Base-by-base conservation (phyloP, 2,888 invertebrate genomes). In the Leistus spinibarbis region DNA sequence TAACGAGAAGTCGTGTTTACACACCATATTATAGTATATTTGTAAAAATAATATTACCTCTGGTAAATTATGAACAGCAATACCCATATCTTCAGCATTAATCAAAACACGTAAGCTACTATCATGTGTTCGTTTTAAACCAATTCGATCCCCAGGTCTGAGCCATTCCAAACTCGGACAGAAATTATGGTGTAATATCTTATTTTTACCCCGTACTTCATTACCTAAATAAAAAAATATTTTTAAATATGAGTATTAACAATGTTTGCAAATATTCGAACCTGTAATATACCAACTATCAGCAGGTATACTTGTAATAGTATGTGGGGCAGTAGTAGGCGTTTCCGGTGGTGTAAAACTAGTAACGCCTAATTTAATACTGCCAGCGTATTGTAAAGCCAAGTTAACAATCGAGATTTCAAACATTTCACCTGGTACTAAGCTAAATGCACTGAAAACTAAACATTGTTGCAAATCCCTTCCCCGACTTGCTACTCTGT, bases 11-110 rank as follows among this genome's bases (percentile, higher is more conserved):
- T n/a, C n/a, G n/a, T n/a, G n/a, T n/a, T n/a, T n/a, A n/a, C n/a
- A n/a, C n/a, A n/a, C n/a, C n/a, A n/a, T 2, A 54, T 54, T 54
- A 54, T 60, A 10, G 1, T 19, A 57, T n/a, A 9, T 60, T 10
- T 17, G 1, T 57, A 1, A 19, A 60, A 54, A 68, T 40, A 19
- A 77, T 84, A n/a, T n/a, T n/a, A 92, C 93, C 86, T 93, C 94
- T 1, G 95, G 94, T 76, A 96, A 89, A 82, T 92, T 90, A 76
- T 91, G 89, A 74, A 94, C 93, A 40, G 91, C 91, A 5, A 91
- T 88, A 53, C 93, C 93, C 81, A 95, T 89, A 79, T 93, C 92
- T 84, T 95, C 94, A 0, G 94, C 93, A 84, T 97, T 96, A 73
- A 95, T 88, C 79, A 92, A 91, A 78, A 95, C 89, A 77, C 92